A percentile compares a stretch with the other conserved stretches of the same genome.
Evolutionary conservation across 2,113 vertebrate genomes (phyloP).

Genomic region (Oophaga pumilio): DNA sequence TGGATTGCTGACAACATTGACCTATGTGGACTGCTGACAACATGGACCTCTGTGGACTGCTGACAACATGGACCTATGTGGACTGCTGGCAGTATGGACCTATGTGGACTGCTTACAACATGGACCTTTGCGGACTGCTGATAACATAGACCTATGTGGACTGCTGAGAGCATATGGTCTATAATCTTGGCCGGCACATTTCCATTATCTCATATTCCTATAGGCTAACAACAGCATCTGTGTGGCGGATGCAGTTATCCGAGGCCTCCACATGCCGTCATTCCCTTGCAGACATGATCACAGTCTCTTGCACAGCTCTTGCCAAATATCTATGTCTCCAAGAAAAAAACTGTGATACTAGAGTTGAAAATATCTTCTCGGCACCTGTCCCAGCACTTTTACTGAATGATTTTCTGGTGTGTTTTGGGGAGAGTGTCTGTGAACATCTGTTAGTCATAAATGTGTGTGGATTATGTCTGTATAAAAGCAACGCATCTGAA

Average conservation of each 20-base stretch:
- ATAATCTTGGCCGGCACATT: neutral
- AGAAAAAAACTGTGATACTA: conserved; percentile 5
- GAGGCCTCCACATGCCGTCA: neutral
- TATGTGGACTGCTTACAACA: too few species aligned
- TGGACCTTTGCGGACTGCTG: too few species aligned
- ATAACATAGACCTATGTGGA: neutral
- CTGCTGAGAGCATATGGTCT: neutral
- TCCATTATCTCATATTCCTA: neutral
- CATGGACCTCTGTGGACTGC: too few species aligned
- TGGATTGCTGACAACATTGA: too few species aligned
- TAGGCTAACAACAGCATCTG: conserved; percentile 7
- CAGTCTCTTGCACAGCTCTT: conserved; percentile 1
- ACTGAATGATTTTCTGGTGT: neutral
- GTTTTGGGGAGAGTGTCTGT: neutral
- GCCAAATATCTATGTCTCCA: conserved; percentile 18
- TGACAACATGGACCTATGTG: too few species aligned
- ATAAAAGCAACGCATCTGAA: neutral
- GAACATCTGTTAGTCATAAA: conserved; percentile 38
- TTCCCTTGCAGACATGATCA: conserved; percentile 23
- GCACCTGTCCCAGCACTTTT: conserved; percentile 19
- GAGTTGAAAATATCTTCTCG: neutral
- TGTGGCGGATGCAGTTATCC: conserved; percentile 7
- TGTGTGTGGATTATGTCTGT: neutral
- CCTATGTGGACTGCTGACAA: too few species aligned
- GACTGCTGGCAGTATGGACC: too few species aligned